Conservation (phyloP, 2,797 vertebrate species). For the Hoplostethus mediterraneus region DNA sequence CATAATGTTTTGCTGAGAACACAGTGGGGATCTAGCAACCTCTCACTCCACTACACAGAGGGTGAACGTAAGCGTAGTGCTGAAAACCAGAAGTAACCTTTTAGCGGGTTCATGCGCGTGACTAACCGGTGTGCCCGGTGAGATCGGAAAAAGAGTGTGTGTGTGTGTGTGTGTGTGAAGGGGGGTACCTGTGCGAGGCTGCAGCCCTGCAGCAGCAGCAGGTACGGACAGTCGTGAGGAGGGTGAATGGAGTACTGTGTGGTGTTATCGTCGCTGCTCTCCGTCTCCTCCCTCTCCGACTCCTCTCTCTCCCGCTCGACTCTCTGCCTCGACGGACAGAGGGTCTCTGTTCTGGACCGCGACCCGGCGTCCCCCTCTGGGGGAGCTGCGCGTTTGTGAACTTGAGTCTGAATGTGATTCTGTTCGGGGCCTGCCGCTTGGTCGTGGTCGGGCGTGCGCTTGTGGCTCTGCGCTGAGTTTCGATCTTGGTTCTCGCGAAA, state of each 20-base stretch:
- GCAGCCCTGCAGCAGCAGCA: constrained; percentile 87
- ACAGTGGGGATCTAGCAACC: background rate
- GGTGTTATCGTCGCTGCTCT: constrained; percentile 84
- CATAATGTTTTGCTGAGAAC: constrained; percentile 4
- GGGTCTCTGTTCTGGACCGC: constrained; percentile 75
- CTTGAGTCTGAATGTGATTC: constrained; percentile 42
- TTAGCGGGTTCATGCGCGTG: no score
- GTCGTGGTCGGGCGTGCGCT: background rate
- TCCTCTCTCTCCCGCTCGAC: constrained; percentile 77
- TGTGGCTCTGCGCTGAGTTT: constrained; percentile 17
- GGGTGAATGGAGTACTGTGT: constrained; percentile 89
- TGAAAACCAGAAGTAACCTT: no score
- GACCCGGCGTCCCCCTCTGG: constrained; percentile 39
- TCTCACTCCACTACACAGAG: background rate
- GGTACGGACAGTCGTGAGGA: constrained; percentile 86
- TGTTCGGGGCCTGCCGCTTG: constrained; percentile 36
- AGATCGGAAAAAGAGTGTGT: background rate
- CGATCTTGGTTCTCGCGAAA: constrained; percentile 8
- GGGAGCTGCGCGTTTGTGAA: constrained; percentile 14
- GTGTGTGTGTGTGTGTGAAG: constrained; percentile 32
- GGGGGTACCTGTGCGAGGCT: constrained; percentile 82
- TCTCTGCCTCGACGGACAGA: constrained; percentile 68
- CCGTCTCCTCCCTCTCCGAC: constrained; percentile 84
- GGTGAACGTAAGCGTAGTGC: no score
- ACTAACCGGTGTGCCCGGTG: no score